A percentile compares a stretch with the other conserved stretches of the same genome.
These are phyloP conservation scores for Adelges cooleyi DNA, from an alignment of 1,140 invertebrate species.

Conservation along the genomic window DNA sequence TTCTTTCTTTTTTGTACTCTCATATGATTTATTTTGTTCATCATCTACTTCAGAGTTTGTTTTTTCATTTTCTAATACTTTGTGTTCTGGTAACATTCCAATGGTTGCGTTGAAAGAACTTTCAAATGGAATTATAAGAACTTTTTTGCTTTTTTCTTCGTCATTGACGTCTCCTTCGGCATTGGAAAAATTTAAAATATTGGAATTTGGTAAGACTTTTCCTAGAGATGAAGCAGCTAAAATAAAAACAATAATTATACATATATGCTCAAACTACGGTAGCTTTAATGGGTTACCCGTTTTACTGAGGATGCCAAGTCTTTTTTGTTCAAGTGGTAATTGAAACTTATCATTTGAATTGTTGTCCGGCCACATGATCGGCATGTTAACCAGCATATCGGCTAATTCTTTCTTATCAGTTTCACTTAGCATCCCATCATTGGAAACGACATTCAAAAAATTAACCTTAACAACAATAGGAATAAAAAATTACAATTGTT, in stretches of 20 bases:
- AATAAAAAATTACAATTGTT: too few relatives aligned
- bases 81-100: slow-evolving; percentile 12
- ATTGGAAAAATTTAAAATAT: slow-evolving; percentile 17
- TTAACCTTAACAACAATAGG: slow-evolving; percentile 14
- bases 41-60: neutral
- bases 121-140: slow-evolving; percentile 15
- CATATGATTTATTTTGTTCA: slow-evolving; percentile 13
- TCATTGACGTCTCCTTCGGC: neutral
- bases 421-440: slow-evolving; percentile 14
- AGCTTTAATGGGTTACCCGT: neutral
- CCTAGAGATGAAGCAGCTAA: slow-evolving; percentile 12
- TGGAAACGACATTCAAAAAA: slow-evolving; percentile 16
- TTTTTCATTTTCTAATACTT: slow-evolving; percentile 18
- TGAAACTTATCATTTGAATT: slow-evolving; percentile 24
- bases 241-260: slow-evolving; percentile 6
- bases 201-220: slow-evolving; percentile 18
- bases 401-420: slow-evolving; percentile 23
- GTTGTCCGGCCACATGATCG: slow-evolving; percentile 20
- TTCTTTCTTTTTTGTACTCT: slow-evolving; percentile 1
- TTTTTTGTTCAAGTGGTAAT: slow-evolving; percentile 16
- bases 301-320: slow-evolving; percentile 1
- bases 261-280: neutral
- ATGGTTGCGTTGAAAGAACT: neutral
- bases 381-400: slow-evolving; percentile 8
- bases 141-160: slow-evolving; percentile 17